These are phyloP conservation scores for Paedocypris sp. DNA, from an alignment of 2,113 vertebrate genomes.

Conservation along the genomic window DNA sequence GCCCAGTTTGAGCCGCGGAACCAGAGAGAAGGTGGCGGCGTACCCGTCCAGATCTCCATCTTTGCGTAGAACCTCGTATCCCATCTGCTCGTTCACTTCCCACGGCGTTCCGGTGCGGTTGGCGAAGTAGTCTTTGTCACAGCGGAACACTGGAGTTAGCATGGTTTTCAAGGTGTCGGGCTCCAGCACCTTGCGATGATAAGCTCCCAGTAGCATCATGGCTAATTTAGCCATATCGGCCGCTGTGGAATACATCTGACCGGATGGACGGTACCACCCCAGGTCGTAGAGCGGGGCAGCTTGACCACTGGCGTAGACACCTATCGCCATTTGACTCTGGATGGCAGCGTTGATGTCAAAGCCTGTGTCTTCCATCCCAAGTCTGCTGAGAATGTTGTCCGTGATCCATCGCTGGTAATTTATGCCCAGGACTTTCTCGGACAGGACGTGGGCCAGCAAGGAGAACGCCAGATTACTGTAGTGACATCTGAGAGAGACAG, in stretches of 20 bases:
- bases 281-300: slow-evolving; percentile 77
- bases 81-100: slow-evolving; percentile 77
- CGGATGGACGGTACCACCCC: slow-evolving; percentile 86
- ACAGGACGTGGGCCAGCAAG: slow-evolving; percentile 73
- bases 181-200: slow-evolving; percentile 56
- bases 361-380: slow-evolving; percentile 81
- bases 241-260: slow-evolving; percentile 86
- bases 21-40: slow-evolving; percentile 74
- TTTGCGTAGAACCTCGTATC: slow-evolving; percentile 76
- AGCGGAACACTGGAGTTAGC: slow-evolving; percentile 73
- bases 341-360: slow-evolving; percentile 65
- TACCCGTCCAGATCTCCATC: slow-evolving; percentile 85
- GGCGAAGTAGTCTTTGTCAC: slow-evolving; percentile 75
- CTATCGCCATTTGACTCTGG: slow-evolving; percentile 67
- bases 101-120: slow-evolving; percentile 80
- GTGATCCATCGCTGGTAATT: slow-evolving; percentile 81
- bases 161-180: slow-evolving; percentile 73
- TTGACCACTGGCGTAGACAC: slow-evolving; percentile 71
- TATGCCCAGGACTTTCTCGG: slow-evolving; percentile 52
- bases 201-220: slow-evolving; percentile 68
- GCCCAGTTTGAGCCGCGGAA: slow-evolving; percentile 74
- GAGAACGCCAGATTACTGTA: slow-evolving; percentile 91
- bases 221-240: slow-evolving; percentile 82
- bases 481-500: slow-evolving; percentile 66
- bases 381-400: slow-evolving; percentile 65